Evolutionary conservation across 2,113 vertebrate genomes (phyloP), one percentile per base, ranked within the genome.

Genomic region (Sinocyclocheilus anophthalmus): DNA sequence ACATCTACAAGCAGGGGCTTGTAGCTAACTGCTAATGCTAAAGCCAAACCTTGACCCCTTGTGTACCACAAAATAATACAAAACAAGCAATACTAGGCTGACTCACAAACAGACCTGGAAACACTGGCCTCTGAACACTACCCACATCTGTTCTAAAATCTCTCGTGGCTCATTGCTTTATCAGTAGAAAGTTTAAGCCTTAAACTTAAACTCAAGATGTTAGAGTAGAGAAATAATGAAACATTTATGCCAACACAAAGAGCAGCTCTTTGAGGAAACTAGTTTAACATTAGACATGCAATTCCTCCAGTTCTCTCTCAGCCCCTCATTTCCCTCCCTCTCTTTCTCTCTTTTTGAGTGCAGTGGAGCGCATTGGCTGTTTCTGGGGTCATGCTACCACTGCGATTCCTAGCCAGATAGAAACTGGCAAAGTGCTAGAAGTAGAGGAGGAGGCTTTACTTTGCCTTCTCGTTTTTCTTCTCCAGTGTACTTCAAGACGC

Each of bases 351-450:
- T 76, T 33, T 50, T 78, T 2, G 3, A 20, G 79, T 67, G 61
- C 61, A 67, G 4, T 65, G 79, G 61, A 81, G 39, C 13, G 33
- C 61, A 22, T 85, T 39, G 57, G 10, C 57, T 77, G 8, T 65
- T 94, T 93, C 87, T 85, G 84, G 86, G 92, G 88, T 92, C 89
- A 85, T 78, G 93, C 92, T 92, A 77, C 93, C 91, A 92, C 92
- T 93, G 93, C 75, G 91, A 93, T 90, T 89, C 91, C 86, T 88
- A 81, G 88, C 78, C 87, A 78, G 93, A 94, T 92, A 91, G 91
- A 93, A 89, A 67, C 91, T 89, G 87, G 69, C 70, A 81, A 83
- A 79, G 90, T 87, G 85, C 24, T 77, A 26, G 59, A 76, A 45
- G 22, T 6, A 76, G 63, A 85, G 55, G 85, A 48, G 72, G 72